These are phyloP conservation scores for Lasioglossum lativentre DNA, from an alignment of 2,888 invertebrate species.

Conservation along the genomic window DNA sequence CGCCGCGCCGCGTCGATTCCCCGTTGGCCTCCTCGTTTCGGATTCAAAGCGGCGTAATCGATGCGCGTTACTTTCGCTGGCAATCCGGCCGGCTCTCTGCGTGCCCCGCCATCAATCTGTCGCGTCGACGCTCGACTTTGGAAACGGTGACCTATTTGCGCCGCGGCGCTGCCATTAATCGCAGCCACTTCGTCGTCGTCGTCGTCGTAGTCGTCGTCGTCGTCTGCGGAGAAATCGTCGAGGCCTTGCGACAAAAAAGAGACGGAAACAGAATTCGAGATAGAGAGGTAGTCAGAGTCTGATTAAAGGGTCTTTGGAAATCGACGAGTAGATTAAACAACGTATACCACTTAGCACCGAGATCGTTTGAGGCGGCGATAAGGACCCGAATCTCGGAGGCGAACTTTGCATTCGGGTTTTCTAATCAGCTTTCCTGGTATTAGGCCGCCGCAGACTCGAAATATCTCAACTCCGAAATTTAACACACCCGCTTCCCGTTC, in stretches of 20 bases:
- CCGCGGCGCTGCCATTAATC: constrained; percentile 1
- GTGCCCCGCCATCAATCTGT: background rate
- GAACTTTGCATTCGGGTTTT: background rate
- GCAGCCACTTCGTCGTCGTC: background rate
- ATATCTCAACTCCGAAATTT: background rate
- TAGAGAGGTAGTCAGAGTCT: background rate
- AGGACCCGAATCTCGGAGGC: background rate
- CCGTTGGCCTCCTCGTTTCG: constrained; percentile 30
- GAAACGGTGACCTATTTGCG: constrained; percentile 21
- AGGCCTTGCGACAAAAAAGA: background rate
- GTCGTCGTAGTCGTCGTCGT: background rate
- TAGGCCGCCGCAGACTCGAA: background rate
- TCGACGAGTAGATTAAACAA: constrained; percentile 7
- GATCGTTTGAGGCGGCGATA: background rate
- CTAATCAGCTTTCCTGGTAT: background rate
- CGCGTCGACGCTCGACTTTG: constrained; percentile 19
- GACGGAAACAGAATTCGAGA: background rate
- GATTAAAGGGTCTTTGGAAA: constrained; percentile 17
- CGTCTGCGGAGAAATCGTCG: constrained; percentile 5
- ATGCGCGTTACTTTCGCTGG: constrained; percentile 39
- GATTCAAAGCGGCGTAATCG: constrained; percentile 41
- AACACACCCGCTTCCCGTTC: background rate
- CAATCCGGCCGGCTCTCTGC: background rate
- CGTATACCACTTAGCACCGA: background rate
- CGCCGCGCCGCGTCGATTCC: constrained; percentile 22